Conservation (phyloP, 2,888 invertebrate genomes). For the Piscicola geometra region DNA sequence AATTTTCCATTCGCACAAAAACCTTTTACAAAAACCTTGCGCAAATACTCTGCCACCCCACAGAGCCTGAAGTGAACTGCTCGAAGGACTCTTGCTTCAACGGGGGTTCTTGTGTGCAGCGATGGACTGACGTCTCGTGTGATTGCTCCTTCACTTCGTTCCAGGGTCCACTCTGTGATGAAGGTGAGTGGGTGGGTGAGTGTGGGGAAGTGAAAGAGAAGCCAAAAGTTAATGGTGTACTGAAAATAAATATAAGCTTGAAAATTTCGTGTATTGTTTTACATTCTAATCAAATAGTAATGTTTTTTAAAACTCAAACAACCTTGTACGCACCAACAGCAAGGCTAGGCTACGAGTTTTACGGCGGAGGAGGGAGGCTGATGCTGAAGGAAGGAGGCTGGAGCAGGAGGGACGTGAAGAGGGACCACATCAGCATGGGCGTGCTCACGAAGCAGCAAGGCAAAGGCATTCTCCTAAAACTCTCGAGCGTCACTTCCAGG, state of each 20-base stretch:
- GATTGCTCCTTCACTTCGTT: constrained; percentile 94
- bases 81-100: constrained; percentile 80
- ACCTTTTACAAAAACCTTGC: no score
- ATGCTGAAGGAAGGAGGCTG: constrained; percentile 81
- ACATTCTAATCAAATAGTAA: no score
- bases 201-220: no score
- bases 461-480: constrained; percentile 71
- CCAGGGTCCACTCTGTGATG: constrained; percentile 84
- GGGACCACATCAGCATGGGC: constrained; percentile 82
- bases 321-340: no score
- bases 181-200: no score
- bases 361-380: constrained; percentile 71
- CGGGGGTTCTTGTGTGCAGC: constrained; percentile 85
- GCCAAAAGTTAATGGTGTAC: no score
- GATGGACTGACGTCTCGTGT: constrained; percentile 87
- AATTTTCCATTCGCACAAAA: no score
- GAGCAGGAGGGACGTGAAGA: constrained; percentile 70
- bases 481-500: constrained; percentile 81
- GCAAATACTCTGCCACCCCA: not conserved
- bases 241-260: no score
- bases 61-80: constrained; percentile 18
- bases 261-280: no score
- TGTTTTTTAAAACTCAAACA: no score
- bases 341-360: constrained; percentile 24
- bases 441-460: constrained; percentile 59